phyloP scores from a whole-genome alignment of 2,113 vertebrate species.

The Pteropus alecto region DNA sequence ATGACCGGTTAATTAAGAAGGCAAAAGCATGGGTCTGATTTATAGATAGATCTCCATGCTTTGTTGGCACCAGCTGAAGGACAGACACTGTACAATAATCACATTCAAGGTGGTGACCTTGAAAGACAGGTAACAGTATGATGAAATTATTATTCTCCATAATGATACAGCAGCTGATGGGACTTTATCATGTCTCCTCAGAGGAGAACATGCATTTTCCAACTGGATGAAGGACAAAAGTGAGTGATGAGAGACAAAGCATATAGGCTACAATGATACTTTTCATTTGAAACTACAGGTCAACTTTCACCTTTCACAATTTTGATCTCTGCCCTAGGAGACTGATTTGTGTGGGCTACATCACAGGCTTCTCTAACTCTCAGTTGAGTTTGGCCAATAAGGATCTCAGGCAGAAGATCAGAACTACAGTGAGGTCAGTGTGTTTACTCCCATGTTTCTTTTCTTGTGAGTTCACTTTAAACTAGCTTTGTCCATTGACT shows the following conservation, averaged over 20 bases:
- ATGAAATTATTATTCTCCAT: not conserved
- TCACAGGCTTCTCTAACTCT: not conserved
- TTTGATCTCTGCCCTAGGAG: not conserved
- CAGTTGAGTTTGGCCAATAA: not conserved
- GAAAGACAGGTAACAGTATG: not conserved
- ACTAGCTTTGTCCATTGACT: not conserved
- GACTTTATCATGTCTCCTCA: not conserved
- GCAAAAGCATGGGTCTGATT: not conserved
- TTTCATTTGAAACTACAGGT: not conserved
- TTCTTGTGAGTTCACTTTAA: not conserved
- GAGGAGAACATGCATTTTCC: not conserved
- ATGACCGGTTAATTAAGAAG: not conserved
- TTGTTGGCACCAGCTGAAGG: not conserved
- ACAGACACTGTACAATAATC: not conserved
- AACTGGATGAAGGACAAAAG: not conserved
- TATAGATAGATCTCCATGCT: not conserved
- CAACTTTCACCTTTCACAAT: not conserved
- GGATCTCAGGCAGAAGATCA: not conserved
- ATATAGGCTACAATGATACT: not conserved
- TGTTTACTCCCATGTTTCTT: not conserved
- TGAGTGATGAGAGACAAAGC: not conserved
- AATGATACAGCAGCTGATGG: not conserved
- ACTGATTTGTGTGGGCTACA: not conserved
- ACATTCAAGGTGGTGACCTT: not conserved
- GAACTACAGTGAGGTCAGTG: not conserved